Conservation (phyloP, 2,113 vertebrate species). For the Arvicanthis niloticus region DNA sequence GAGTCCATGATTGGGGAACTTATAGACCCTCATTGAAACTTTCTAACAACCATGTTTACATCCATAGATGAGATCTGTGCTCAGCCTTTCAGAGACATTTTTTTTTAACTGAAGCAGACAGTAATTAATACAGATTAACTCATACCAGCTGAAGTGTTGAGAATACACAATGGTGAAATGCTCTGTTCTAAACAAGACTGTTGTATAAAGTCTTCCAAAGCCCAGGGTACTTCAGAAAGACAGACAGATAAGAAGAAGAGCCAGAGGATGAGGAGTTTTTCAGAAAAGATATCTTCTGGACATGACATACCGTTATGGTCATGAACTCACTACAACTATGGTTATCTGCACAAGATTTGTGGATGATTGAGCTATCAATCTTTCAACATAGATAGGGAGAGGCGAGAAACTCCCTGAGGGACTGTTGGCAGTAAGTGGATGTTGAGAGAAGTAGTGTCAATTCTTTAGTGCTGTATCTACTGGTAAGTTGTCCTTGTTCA, state of each 20-base stretch:
- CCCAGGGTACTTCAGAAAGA: not conserved
- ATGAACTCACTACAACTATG: no score
- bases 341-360: not conserved
- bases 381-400: not conserved
- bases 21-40: not conserved
- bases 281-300: not conserved
- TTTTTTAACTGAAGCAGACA: not conserved
- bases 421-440: no score
- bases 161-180: no score
- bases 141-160: not conserved
- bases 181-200: not conserved
- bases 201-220: not conserved
- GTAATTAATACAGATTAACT: not conserved
- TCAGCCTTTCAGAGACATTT: not conserved
- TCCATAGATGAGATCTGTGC: not conserved
- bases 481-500: not conserved
- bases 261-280: not conserved
- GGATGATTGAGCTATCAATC: no score
- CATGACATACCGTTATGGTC: accelerated
- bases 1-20: not conserved
- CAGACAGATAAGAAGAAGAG: not conserved
- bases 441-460: no score
- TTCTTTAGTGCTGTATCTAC: not conserved
- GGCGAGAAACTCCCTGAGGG: not conserved
- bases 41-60: not conserved